Base-by-base conservation (phyloP, 2,888 invertebrate genomes). In the Eilema griseolum region DNA sequence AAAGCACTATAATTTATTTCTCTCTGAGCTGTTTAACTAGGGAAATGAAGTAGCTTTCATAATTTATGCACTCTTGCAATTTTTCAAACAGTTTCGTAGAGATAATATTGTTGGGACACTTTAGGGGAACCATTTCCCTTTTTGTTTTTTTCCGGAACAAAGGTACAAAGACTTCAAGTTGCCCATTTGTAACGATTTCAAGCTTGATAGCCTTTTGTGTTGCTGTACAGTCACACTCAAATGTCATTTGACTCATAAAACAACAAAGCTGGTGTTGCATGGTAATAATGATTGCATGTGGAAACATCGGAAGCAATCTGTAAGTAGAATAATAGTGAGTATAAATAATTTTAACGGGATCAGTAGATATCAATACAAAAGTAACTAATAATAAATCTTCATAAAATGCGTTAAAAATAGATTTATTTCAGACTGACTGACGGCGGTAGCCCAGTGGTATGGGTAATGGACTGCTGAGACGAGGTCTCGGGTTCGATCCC, bases 281-380 rank as follows among this genome's bases (percentile, higher is more conserved):
- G 11, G 1, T 37, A 14, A 0, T 8, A 41, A 16, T 16, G 14
- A 4, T 41, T 3, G 41, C 41, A 16, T 16, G 41, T 4, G 16
- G 16, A 37, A 37, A 16, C 56, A 72, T 69, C 74, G 79, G 67
- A 80, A 75, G 73, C 74, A 75, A 73, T 78, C 57, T 69, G 70
- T 68, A 80, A 81, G 80, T 76, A 74, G 56, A 56, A 23, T 69
- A 65, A 69, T 70, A 80, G 77, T 81, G 70, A 64, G 64, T 70
- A 61, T 41, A 73, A 76, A 72, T 77, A 78, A 16, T 14, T 41
- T 46, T 20, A 37, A 41, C 16, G 41, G 41, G 41, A 41, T 41
- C 14, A 41, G 41, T 37, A 3, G 11, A 37, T 3, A 16, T 14
- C 5, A 28, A 28, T 28, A 28, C 11, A 37, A 12, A 37, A 37